phyloP scores from a whole-genome alignment of 1,140 invertebrate species.

The Idris sp. region DNA sequence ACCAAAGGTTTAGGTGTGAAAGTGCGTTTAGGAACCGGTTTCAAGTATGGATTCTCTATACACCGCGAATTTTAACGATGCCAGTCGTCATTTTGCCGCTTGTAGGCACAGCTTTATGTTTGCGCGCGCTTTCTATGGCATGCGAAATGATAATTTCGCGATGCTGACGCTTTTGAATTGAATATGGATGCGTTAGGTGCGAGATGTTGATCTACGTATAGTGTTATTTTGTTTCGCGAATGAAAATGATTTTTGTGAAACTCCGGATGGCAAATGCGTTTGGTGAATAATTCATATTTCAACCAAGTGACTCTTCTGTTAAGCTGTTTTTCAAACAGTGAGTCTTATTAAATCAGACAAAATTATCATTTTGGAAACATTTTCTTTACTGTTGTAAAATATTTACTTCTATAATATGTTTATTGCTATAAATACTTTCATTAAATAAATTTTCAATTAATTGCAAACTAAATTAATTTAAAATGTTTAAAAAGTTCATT shows the following conservation, averaged over 20 bases:
- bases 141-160: constrained; percentile 23
- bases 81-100: constrained; percentile 25
- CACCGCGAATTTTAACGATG: constrained; percentile 48
- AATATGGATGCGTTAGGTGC: constrained; percentile 25
- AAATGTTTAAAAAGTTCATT: too few species aligned
- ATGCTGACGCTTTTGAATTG: constrained; percentile 13
- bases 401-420: too few species aligned
- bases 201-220: constrained; percentile 11
- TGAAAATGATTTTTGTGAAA: constrained; percentile 22
- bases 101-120: constrained; percentile 20
- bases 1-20: constrained; percentile 35
- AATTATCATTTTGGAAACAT: too few species aligned
- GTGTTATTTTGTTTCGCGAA: constrained; percentile 19
- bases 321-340: background rate
- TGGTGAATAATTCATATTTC: constrained; percentile 30
- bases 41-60: constrained; percentile 11
- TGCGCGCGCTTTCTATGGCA: constrained; percentile 27
- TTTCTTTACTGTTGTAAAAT: too few species aligned
- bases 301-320: constrained; percentile 7
- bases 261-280: background rate
- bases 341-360: too few species aligned
- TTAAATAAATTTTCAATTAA: too few species aligned
- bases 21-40: constrained; percentile 53
- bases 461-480: too few species aligned
- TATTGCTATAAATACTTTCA: too few species aligned